phyloP scores from a whole-genome alignment of 1,140 invertebrate species.

The Sinonovacula constricta region DNA sequence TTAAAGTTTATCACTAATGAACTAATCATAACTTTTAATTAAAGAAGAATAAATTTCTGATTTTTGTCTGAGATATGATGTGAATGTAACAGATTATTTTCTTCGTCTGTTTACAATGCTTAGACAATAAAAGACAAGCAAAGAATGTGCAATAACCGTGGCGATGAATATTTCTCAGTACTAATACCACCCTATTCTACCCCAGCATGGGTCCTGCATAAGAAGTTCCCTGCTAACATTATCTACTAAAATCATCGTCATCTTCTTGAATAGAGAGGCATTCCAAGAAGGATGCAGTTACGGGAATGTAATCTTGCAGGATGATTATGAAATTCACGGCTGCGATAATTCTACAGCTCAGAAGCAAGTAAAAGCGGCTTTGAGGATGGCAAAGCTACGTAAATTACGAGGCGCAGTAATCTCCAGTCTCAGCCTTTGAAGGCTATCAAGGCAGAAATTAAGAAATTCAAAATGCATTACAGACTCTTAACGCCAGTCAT shows the following conservation, averaged over 20 bases:
- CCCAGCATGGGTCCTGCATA: not conserved
- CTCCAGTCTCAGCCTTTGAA: not conserved
- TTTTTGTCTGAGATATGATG: too few species aligned
- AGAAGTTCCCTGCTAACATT: not conserved
- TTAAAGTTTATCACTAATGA: too few species aligned
- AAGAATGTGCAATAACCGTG: too few species aligned
- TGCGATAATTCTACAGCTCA: not conserved
- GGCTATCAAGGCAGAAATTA: conserved; percentile 17
- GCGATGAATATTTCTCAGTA: not conserved
- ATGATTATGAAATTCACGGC: conserved; percentile 17
- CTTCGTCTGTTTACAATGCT: too few species aligned
- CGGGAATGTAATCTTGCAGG: conserved; percentile 9
- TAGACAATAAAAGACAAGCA: too few species aligned
- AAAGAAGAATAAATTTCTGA: too few species aligned
- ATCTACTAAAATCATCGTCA: not conserved
- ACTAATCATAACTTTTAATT: too few species aligned
- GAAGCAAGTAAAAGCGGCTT: conserved; percentile 2
- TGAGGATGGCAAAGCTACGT: too few species aligned
- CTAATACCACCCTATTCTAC: not conserved
- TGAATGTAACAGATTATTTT: too few species aligned
- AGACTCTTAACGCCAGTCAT: conserved; percentile 15
- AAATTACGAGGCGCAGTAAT: too few species aligned
- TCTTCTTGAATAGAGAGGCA: conserved; percentile 4
- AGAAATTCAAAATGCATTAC: conserved; percentile 46
- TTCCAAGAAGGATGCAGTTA: not conserved